Conservation (phyloP, 2,888 invertebrate genomes). For the Galeopsomyia nigrocyanea region DNA sequence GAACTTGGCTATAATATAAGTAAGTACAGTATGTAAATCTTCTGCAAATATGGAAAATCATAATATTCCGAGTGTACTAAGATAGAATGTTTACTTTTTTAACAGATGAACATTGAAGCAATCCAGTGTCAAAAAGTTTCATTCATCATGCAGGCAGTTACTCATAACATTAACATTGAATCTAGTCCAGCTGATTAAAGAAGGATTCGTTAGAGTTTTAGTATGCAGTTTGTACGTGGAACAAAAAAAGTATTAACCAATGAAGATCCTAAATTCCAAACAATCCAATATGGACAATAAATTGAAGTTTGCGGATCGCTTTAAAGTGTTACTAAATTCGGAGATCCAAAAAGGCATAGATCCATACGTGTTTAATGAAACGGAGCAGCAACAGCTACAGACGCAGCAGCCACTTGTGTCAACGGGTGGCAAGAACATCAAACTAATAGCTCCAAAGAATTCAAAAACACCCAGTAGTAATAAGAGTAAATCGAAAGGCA, state of each 20-base stretch:
- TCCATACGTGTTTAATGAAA: slow-evolving; percentile 70
- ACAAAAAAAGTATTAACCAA: slow-evolving; percentile 54
- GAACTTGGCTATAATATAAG: no score
- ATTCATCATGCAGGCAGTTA: no score
- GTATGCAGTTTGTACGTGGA: slow-evolving; percentile 39
- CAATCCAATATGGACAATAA: slow-evolving; percentile 67
- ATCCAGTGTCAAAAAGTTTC: no score
- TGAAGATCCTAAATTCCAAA: slow-evolving; percentile 63
- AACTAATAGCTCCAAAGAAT: slow-evolving; percentile 58
- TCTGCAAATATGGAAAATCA: no score
- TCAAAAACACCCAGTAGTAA: slow-evolving; percentile 52
- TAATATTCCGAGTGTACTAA: no score
- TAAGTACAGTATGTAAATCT: no score
- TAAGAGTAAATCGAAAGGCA: slow-evolving; percentile 60
- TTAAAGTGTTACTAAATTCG: slow-evolving; percentile 67
- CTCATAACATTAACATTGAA: no score
- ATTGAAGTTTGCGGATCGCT: slow-evolving; percentile 69
- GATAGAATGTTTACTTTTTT: no score
- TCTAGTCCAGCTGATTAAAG: not conserved
- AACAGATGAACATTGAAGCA: no score
- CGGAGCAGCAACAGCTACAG: slow-evolving; percentile 53
- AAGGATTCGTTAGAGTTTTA: slow-evolving; percentile 22
- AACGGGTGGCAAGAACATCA: slow-evolving; percentile 56
- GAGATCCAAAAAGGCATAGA: slow-evolving; percentile 67
- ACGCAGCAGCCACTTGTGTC: slow-evolving; percentile 51